phyloP scores from a whole-genome alignment of 2,888 invertebrate genomes.

The Drosophila dives region DNA sequence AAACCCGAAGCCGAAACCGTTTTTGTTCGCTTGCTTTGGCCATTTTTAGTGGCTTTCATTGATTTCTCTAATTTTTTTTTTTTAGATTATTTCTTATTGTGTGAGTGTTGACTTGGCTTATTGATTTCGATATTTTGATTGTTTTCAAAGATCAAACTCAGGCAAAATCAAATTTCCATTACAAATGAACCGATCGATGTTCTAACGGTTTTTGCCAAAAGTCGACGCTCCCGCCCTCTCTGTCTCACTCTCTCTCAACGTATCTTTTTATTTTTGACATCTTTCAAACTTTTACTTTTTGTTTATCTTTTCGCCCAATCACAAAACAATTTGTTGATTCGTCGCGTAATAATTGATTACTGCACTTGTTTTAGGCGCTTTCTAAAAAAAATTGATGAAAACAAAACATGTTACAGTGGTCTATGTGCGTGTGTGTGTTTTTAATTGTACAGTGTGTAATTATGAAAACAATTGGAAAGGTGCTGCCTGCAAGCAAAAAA shows the following conservation, averaged over 20 bases:
- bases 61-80: conserved; percentile 66
- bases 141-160: conserved; percentile 32
- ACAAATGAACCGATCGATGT: conserved; percentile 57
- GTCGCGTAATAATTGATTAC: conserved; percentile 72
- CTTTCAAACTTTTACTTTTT: conserved; percentile 60
- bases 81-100: conserved; percentile 65
- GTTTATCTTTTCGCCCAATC: conserved; percentile 24
- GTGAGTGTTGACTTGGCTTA: conserved; percentile 28
- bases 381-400: conserved; percentile 57
- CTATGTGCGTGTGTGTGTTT: conserved; percentile 3
- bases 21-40: conserved; percentile 45
- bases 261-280: conserved; percentile 14
- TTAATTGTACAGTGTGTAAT: conserved; percentile 44
- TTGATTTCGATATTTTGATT: conserved; percentile 71
- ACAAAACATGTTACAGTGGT: conserved; percentile 31
- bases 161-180: conserved; percentile 56
- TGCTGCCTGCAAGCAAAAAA: conserved; percentile 51
- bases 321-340: conserved; percentile 54
- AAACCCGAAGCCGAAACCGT: conserved; percentile 60
- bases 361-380: conserved; percentile 76
- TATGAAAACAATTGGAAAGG: conserved; percentile 73
- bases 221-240: background rate
- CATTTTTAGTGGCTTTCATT: conserved; percentile 65
- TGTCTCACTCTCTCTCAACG: background rate
- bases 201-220: conserved; percentile 68